phyloP scores from a whole-genome alignment of 2,113 vertebrate species.

The Ictalurus punctatus region DNA sequence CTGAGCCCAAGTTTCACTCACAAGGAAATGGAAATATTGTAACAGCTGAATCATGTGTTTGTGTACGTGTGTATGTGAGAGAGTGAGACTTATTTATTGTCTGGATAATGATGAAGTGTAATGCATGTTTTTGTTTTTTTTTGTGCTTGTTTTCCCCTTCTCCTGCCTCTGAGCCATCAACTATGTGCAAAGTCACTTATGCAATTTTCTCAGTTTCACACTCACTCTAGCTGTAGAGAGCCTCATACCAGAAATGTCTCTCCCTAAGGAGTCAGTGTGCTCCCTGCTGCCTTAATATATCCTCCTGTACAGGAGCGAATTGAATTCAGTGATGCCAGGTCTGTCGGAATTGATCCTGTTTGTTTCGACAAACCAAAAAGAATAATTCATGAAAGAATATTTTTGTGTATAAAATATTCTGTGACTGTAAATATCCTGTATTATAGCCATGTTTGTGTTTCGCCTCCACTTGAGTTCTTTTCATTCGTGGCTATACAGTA shows the following conservation, averaged over 20 bases:
- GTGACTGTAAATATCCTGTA: conserved; percentile 53
- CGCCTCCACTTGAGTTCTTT: neutral
- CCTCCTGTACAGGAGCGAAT: conserved; percentile 51
- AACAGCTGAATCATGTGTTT: conserved; percentile 42
- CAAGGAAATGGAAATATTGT: conserved; percentile 30
- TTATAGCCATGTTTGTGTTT: conserved; percentile 36
- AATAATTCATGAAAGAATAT: conserved; percentile 50
- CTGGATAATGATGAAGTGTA: conserved; percentile 47
- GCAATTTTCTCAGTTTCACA: conserved; percentile 53
- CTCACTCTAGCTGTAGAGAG: conserved; percentile 21
- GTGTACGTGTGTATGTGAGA: conserved; percentile 43
- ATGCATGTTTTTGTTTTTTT: conserved; percentile 27
- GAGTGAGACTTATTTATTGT: conserved; percentile 58
- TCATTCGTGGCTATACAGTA: neutral
- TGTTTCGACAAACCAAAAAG: conserved; percentile 59
- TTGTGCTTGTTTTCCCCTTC: conserved; percentile 38
- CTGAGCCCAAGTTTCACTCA: conserved; percentile 16
- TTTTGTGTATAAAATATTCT: conserved; percentile 54
- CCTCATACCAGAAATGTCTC: conserved; percentile 48
- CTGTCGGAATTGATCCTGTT: conserved; percentile 42
- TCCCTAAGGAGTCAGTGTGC: conserved; percentile 43
- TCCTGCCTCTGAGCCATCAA: conserved; percentile 69
- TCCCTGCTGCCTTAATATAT: conserved; percentile 64
- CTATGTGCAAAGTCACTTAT: conserved; percentile 54
- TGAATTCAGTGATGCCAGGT: conserved; percentile 47